Conservation (phyloP, 2,113 vertebrate genomes). For the Sus scrofa region T2T-Sscrofa CM000812.6:231688501-231689000, state of each 20-base stretch:
- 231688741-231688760: not conserved
- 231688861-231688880: not conserved
- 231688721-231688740: not conserved
- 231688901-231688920: not conserved
- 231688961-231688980: not conserved
- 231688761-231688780: not conserved
- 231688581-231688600: constrained; percentile 36
- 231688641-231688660: not conserved
- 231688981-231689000: not conserved
- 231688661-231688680: not conserved
- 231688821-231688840: not conserved
- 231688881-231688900: not conserved
- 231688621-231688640: not conserved
- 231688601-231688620: not conserved
- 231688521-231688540: constrained; percentile 3
- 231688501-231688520: not conserved
- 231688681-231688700: not conserved
- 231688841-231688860: not conserved
- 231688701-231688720: not conserved
- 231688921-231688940: not conserved
- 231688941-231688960: not conserved
- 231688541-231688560: constrained; percentile 42
- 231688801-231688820: not conserved
- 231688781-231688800: not conserved
- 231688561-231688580: constrained; percentile 21